Percentiles rank a stretch among this genome's conserved stretches.
Evolutionary conservation across 2,797 vertebrate species (phyloP).

Genomic region (Poecilia wingei): DNA sequence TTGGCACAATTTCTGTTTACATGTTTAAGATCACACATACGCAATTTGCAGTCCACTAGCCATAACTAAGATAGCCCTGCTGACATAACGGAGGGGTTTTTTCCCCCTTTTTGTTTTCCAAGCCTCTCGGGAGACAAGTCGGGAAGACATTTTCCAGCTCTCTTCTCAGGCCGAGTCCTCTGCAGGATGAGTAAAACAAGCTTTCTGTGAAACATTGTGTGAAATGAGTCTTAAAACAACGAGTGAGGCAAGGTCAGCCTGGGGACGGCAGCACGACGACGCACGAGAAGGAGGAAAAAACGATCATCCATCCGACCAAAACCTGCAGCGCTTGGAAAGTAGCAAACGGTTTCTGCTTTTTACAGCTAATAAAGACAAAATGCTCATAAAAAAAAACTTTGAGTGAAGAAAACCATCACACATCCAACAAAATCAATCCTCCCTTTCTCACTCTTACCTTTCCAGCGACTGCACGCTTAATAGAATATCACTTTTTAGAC

Average conservation of each 20-base stretch:
- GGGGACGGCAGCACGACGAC: conserved; percentile 9
- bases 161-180: conserved; percentile 2
- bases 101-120: not conserved
- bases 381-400: not conserved
- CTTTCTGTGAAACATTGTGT: conserved; percentile 7
- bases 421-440: not conserved
- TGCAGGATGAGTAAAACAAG: not conserved
- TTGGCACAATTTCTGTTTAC: not conserved
- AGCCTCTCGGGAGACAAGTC: not conserved
- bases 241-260: conserved; percentile 12
- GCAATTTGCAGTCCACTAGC: not conserved
- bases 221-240: conserved; percentile 15
- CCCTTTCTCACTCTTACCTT: not conserved
- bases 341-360: not conserved
- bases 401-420: not conserved
- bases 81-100: not conserved
- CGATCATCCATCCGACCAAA: not conserved
- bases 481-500: not conserved
- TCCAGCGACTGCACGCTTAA: not conserved
- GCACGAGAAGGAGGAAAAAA: not conserved
- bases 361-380: not conserved
- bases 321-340: not conserved
- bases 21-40: not conserved
- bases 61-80: conserved; percentile 13
- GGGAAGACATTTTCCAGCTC: conserved; percentile 2